Conservation (phyloP, 1,140 invertebrate species). For the Bombus balteatus region DNA sequence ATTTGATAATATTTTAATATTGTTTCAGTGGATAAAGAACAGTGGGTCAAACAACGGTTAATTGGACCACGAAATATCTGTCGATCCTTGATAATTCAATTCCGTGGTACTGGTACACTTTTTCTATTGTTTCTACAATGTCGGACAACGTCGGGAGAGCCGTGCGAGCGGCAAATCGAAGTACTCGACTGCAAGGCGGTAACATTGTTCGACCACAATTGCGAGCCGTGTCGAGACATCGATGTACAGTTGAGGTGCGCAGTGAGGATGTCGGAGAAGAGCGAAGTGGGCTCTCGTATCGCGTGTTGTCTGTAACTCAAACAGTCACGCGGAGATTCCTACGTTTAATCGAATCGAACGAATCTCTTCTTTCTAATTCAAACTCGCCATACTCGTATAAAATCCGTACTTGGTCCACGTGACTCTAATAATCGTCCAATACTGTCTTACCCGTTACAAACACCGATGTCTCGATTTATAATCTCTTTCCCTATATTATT, state of each 20-base stretch:
- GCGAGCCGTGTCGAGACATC: conserved; percentile 60
- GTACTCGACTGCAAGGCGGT: conserved; percentile 61
- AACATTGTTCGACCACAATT: conserved; percentile 65
- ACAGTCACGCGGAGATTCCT: conserved; percentile 28
- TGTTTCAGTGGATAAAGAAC: background rate
- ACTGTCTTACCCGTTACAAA: background rate
- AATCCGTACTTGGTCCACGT: background rate
- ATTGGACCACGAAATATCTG: background rate
- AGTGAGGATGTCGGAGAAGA: conserved; percentile 64
- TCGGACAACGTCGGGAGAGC: conserved; percentile 33
- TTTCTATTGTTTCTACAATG: conserved; percentile 1
- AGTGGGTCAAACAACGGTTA: too few relatives aligned
- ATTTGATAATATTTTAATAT: background rate
- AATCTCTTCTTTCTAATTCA: background rate
- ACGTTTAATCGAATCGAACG: background rate
- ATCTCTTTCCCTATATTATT: too few relatives aligned
- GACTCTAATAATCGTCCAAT: background rate
- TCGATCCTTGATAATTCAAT: background rate
- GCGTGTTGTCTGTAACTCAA: conserved; percentile 61
- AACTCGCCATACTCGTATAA: background rate
- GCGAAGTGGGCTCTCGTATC: conserved; percentile 57
- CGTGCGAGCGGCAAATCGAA: conserved; percentile 62
- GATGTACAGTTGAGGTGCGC: conserved; percentile 69
- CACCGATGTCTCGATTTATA: background rate
- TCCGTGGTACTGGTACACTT: conserved; percentile 8